Evolutionary conservation across 1,140 invertebrate genomes (phyloP).

Genomic region (Druon quercuslanigerum): DNA sequence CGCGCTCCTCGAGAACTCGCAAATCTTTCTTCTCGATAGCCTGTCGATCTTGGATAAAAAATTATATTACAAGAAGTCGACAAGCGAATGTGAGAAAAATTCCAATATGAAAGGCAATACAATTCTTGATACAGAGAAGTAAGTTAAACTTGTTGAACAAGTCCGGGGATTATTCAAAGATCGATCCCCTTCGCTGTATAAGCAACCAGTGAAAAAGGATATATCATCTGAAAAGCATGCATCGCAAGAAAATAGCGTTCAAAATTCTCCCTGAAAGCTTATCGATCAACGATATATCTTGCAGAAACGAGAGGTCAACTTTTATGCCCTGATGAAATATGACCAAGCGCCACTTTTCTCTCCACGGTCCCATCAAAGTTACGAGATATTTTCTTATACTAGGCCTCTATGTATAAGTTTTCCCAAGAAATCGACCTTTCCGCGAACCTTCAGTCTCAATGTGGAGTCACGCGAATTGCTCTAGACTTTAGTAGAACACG

Average conservation of each 20-base stretch:
- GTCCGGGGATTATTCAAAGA: constrained; percentile 33
- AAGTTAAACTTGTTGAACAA: too few relatives aligned
- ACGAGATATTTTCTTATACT: background rate
- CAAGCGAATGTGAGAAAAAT: too few relatives aligned
- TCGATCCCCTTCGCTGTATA: constrained; percentile 38
- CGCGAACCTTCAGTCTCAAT: too few relatives aligned
- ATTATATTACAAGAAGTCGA: too few relatives aligned
- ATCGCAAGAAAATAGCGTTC: constrained; percentile 38
- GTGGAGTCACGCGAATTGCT: too few relatives aligned
- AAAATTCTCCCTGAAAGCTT: constrained; percentile 43
- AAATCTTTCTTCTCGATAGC: too few relatives aligned
- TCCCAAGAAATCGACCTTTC: background rate
- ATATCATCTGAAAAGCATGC: constrained; percentile 40
- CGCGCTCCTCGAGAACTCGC: background rate
- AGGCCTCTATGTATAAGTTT: background rate
- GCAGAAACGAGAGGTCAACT: constrained; percentile 35
- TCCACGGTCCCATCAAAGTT: constrained; percentile 4
- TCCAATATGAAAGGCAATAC: too few relatives aligned
- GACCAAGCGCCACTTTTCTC: constrained; percentile 27
- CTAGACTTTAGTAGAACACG: too few relatives aligned
- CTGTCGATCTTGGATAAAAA: too few relatives aligned
- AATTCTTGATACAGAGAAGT: too few relatives aligned
- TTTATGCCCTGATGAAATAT: constrained; percentile 22
- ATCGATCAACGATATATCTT: constrained; percentile 41
- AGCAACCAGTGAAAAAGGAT: too few relatives aligned